A percentile compares a stretch with the other conserved stretches of the same genome.
phyloP scores from a whole-genome alignment of 2,888 invertebrate genomes.

The Cosmopolites sordidus region DNA sequence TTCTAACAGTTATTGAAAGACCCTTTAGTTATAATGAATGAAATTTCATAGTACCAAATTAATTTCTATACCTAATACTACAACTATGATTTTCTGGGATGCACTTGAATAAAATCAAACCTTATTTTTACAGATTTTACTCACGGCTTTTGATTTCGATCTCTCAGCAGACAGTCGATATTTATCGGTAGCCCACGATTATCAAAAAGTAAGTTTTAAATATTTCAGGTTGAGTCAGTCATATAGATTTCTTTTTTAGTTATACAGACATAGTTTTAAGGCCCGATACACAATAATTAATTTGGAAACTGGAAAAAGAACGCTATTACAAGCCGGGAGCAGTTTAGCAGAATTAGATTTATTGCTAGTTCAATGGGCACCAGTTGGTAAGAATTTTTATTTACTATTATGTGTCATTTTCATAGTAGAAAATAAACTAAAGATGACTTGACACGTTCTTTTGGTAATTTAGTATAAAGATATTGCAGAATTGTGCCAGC shows the following conservation, averaged over 20 bases:
- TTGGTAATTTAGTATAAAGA: no score
- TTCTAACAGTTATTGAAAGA: no score
- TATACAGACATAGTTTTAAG: constrained; percentile 74
- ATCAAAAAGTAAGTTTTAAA: constrained; percentile 56
- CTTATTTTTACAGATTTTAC: constrained; percentile 40
- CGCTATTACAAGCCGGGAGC: constrained; percentile 35
- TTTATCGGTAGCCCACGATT: constrained; percentile 59
- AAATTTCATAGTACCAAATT: no score
- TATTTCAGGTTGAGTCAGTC: constrained; percentile 2
- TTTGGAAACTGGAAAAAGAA: constrained; percentile 53
- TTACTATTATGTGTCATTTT: no score
- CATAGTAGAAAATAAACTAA: no score
- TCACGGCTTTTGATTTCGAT: constrained; percentile 52
- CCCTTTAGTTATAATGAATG: no score
- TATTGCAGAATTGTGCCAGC: no score
- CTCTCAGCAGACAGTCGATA: constrained; percentile 64
- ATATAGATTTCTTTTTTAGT: constrained; percentile 48
- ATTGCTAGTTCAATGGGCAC: constrained; percentile 75
- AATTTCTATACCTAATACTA: no score
- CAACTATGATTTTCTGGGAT: no score
- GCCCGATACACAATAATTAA: constrained; percentile 71
- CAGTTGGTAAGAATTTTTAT: constrained; percentile 55
- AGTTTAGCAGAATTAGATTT: constrained; percentile 42
- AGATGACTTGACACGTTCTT: no score
- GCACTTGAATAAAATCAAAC: no score